Base-by-base conservation (phyloP, 1,140 invertebrate genomes). In the Helicoverpa armigera region DNA sequence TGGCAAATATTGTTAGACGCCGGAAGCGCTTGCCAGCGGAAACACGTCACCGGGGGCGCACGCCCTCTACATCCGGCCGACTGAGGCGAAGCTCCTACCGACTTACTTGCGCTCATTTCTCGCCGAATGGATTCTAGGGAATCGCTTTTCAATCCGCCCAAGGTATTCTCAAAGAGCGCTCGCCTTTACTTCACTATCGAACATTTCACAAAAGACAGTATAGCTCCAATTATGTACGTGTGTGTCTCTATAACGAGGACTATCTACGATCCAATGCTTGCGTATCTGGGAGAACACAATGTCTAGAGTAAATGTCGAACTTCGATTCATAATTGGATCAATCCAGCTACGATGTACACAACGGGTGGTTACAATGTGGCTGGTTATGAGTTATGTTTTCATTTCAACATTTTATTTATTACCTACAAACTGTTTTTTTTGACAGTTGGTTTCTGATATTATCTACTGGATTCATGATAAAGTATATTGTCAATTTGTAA, bases 131-230 rank as follows among this genome's bases (percentile, higher is more conserved):
- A 80, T 65, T 80, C 58, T n/a, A 65, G 70, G 48, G 58, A 65
- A 80, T 80, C 79, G 79, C 79, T 80, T 80, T 80, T 80, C 79
- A 80, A 74, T 80, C 79, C 79, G 48, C 31, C 50, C 29, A 67
- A 48, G 31, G 56, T 80, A 65, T 74, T 80, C 58, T 80, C 48
- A 74, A 77, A 77, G 79, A 63, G 29, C 43, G 35, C 51, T 35
- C 58, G 43, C 63, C 53, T 79, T 60, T 58, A 77, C 31, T 79
- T 48, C 53, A 58, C 65, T 69, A 43, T 50, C 58, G 76, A 69
- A 43, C 74, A 35, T 35, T 35, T 3, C 35, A 77, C 60, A 77
- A 77, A 77, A 50, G 75, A 77, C 48, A 54, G 73, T 76, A 18
- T 76, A 16, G 18, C 35, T 65, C 50, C 75, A 77, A 77, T 77